A percentile compares a stretch with the other conserved stretches of the same genome.
These are phyloP conservation scores for Elymnias hypermnestra DNA, from an alignment of 1,140 invertebrate genomes.

Conservation along the genomic window DNA sequence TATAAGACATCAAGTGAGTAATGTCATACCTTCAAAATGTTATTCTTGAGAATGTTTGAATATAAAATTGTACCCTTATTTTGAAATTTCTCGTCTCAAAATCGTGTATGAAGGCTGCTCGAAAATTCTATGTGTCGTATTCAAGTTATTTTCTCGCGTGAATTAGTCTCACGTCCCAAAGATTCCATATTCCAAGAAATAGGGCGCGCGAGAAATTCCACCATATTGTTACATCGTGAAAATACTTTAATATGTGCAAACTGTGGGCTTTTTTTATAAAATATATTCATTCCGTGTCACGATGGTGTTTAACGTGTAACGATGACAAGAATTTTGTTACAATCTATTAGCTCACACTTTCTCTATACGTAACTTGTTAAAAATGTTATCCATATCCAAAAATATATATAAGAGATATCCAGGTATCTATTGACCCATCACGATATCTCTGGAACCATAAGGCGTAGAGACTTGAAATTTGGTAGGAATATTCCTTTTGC, in stretches of 20 bases:
- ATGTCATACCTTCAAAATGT: background rate
- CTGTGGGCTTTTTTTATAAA: slow-evolving; percentile 4
- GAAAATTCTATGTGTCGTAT: slow-evolving; percentile 41
- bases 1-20: background rate
- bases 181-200: slow-evolving; percentile 41
- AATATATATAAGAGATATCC: too few species aligned
- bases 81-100: slow-evolving; percentile 18
- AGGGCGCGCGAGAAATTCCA: slow-evolving; percentile 33
- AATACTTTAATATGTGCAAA: slow-evolving; percentile 40
- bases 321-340: too few species aligned
- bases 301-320: too few species aligned
- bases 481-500: too few species aligned
- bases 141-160: slow-evolving; percentile 53
- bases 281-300: slow-evolving; percentile 3
- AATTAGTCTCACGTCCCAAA: slow-evolving; percentile 52
- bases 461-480: too few species aligned
- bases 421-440: too few species aligned
- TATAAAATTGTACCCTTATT: slow-evolving; percentile 5
- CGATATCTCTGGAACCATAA: too few species aligned
- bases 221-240: slow-evolving; percentile 31
- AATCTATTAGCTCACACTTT: too few species aligned
- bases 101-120: slow-evolving; percentile 27
- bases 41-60: slow-evolving; percentile 2
- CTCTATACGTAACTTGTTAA: too few species aligned
- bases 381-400: too few species aligned